These are phyloP conservation scores for Sciurus niger DNA, from an alignment of 2,113 vertebrate genomes.

Conservation along the genomic window DNA sequence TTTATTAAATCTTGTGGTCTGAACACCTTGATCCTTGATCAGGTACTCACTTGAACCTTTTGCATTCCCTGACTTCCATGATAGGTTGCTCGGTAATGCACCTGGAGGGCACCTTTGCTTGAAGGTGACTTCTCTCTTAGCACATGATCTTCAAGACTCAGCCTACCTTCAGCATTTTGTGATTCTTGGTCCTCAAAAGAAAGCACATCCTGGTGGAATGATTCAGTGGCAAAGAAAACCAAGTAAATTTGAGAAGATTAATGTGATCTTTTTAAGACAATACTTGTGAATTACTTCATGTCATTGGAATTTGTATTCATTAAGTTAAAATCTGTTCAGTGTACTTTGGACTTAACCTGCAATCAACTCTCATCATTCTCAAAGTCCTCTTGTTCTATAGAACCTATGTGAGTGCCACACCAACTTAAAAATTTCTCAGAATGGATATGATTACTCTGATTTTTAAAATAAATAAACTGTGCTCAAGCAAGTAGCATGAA, in stretches of 20 bases:
- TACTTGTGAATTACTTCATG: not conserved
- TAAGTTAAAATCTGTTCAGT: not conserved
- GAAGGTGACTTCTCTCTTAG: not conserved
- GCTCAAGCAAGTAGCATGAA: not conserved
- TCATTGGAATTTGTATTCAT: not conserved
- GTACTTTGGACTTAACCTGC: not conserved
- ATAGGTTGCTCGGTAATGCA: not conserved
- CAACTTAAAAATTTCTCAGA: not conserved
- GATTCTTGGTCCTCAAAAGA: not conserved
- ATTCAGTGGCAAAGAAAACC: conserved; percentile 12
- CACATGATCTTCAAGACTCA: not conserved
- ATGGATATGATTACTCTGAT: not conserved
- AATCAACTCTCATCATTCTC: not conserved
- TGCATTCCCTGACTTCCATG: not conserved
- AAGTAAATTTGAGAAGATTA: not conserved
- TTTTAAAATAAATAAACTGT: conserved; percentile 36
- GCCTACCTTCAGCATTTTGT: not conserved
- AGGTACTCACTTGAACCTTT: not conserved
- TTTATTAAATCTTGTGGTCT: not conserved
- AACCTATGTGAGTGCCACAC: not conserved
- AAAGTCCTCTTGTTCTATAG: not conserved
- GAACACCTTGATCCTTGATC: not conserved
- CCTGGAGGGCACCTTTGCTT: not conserved
- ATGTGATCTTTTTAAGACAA: not conserved
- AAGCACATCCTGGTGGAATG: not conserved